These are phyloP conservation scores for Uloborus plumipes DNA, from an alignment of 2,888 invertebrate species.

Conservation along the genomic window DNA sequence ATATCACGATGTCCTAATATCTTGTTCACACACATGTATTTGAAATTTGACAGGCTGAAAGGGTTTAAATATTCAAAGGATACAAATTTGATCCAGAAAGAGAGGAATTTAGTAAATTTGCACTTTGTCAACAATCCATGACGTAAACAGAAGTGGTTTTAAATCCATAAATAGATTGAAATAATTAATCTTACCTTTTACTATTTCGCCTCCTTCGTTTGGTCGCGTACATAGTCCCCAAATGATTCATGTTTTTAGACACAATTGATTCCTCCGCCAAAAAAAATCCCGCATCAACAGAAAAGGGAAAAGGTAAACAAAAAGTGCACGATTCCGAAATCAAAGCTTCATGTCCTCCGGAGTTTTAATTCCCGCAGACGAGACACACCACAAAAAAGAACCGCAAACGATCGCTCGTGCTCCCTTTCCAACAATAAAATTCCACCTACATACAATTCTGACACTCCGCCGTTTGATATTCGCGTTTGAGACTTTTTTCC, in stretches of 20 bases:
- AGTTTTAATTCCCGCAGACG: conserved; percentile 18
- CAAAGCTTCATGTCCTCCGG: conserved; percentile 40
- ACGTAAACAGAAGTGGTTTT: too few species aligned
- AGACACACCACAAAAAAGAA: conserved; percentile 29
- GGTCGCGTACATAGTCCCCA: conserved; percentile 96
- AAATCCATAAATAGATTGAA: neutral
- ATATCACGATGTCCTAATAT: too few species aligned
- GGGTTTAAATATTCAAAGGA: too few species aligned
- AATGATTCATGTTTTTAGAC: conserved; percentile 80
- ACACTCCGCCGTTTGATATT: conserved; percentile 39
- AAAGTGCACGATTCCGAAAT: neutral
- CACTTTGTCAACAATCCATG: too few species aligned
- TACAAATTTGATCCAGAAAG: too few species aligned
- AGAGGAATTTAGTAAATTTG: too few species aligned
- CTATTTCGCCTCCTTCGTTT: conserved; percentile 94
- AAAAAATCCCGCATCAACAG: neutral
- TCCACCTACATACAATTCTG: conserved; percentile 48
- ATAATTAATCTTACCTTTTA: conserved; percentile 82
- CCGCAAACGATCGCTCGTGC: conserved; percentile 15
- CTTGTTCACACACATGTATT: too few species aligned
- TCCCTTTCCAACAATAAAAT: conserved; percentile 44
- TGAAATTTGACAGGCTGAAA: too few species aligned
- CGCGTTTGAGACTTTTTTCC: conserved; percentile 35
- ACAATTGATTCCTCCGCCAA: neutral
- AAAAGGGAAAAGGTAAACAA: neutral